Evolutionary conservation across 2,113 vertebrate genomes (phyloP), one percentile per base, ranked within the genome.

Genomic region (Cynopterus brachyotis): DNA sequence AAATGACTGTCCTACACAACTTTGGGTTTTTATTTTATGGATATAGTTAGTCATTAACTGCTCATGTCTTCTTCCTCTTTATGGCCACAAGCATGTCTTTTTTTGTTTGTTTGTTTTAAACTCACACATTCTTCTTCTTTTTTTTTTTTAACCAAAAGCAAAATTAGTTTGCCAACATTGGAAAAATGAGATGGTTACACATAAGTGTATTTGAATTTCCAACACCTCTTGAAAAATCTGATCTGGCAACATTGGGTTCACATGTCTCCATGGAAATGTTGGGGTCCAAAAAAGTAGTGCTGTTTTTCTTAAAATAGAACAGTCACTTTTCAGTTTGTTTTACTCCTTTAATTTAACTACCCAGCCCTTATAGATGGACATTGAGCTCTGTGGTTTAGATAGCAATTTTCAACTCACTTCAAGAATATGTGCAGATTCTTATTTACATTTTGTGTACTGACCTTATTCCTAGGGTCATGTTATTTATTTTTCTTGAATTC

Each of bases 21-120:
- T 88, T 81, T 73, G 85, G 81, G 42, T 70, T 91, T 96, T 81
- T 81, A n/a, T 94, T 91, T 95, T 95, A 94, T 69, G 95, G 97
- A 55, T 75, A 83, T 70, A 73, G 57, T 97, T 96, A 97, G 97
- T 97, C 97, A 97, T 91, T 60, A 94, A 89, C 89, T 69, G 91
- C 93, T 91, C 85, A 78, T 82, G 59, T 91, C 91, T 91, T 91
- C 97, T 98, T 98, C 97, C 97, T 97, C 96, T 97, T 98, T 95
- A 73, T 32, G 81, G 85, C 86, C 81, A 94, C 76, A 97, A 85
- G 69, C 76, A 79, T 95, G 59, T 88, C 90, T 95, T 93, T 67
- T 93, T 91, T 85, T 93, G 94, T 95, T 90, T 55, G 89, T 92
- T 89, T 47, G 40, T 82, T 66, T 60, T 47, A 9, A 45, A 94